Conservation (phyloP, 2,113 vertebrate genomes). For the Macroglossus sobrinus region DNA sequence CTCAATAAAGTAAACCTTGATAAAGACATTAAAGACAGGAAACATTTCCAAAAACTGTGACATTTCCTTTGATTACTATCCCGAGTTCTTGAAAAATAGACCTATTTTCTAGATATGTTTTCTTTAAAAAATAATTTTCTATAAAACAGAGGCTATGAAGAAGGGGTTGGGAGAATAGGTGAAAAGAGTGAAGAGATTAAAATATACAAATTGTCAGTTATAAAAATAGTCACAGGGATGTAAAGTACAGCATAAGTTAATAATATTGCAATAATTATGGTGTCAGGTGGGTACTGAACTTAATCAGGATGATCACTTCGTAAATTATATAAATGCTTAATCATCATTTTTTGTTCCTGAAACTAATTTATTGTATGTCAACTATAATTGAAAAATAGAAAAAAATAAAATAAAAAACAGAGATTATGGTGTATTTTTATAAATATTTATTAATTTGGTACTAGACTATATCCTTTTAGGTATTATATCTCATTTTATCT, state of each 20-base stretch:
- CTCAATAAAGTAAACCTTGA: slow-evolving; percentile 18
- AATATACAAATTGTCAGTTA: not conserved
- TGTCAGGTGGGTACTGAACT: not conserved
- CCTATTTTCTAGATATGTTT: not conserved
- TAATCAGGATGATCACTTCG: not conserved
- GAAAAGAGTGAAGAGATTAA: not conserved
- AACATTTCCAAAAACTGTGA: not conserved
- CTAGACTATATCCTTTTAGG: not conserved
- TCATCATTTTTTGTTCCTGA: not conserved
- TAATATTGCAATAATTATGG: not conserved
- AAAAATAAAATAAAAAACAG: not conserved
- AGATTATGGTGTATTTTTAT: not conserved
- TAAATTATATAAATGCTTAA: not conserved
- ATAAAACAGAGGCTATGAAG: not conserved
- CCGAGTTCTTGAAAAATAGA: not conserved
- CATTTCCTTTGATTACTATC: slow-evolving; percentile 17
- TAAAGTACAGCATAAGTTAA: not conserved
- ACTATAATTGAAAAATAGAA: not conserved
- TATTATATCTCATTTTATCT: not conserved
- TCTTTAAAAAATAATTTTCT: not conserved
- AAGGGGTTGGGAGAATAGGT: not conserved
- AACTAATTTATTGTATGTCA: not conserved
- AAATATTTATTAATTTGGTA: slow-evolving; percentile 28
- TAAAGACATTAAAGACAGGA: not conserved
- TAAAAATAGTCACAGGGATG: not conserved